Percentiles rank a stretch among this genome's conserved stretches.
Evolutionary conservation across 2,797 vertebrate genomes (phyloP).

Genomic region (Xiphophorus birchmanni): DNA sequence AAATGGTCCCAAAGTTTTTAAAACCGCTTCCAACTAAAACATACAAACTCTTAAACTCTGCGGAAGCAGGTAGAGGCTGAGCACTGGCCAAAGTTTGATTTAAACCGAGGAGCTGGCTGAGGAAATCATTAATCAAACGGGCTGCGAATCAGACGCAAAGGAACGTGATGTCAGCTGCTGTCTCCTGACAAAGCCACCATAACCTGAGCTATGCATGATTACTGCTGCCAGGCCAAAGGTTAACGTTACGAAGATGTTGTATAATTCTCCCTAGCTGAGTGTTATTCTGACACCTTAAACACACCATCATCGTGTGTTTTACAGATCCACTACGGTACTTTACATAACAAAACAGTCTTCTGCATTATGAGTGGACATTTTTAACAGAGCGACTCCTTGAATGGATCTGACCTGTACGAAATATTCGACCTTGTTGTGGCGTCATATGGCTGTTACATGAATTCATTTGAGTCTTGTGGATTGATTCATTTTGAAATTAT

Average conservation of each 20-base stretch:
- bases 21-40: neutral
- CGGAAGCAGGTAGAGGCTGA: neutral
- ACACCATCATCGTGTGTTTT: neutral
- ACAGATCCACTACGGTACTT: neutral
- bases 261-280: neutral
- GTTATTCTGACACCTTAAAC: neutral
- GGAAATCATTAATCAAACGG: neutral
- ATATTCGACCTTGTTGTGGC: neutral
- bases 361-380: neutral
- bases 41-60: neutral
- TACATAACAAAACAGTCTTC: neutral
- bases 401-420: neutral
- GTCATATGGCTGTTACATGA: constrained; percentile 27
- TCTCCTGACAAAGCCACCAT: neutral
- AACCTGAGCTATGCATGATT: neutral
- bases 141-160: neutral
- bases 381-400: neutral
- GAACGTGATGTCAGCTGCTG: neutral
- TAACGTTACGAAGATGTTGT: neutral
- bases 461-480: constrained; percentile 35
- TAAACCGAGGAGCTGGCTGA: neutral
- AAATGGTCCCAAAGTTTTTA: neutral
- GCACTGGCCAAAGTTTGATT: neutral
- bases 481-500: constrained; percentile 23
- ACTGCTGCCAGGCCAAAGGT: neutral